A percentile compares a stretch with the other conserved stretches of the same genome.
phyloP scores from a whole-genome alignment of 1,140 invertebrate species.

The Macrostomum lignano region DNA sequence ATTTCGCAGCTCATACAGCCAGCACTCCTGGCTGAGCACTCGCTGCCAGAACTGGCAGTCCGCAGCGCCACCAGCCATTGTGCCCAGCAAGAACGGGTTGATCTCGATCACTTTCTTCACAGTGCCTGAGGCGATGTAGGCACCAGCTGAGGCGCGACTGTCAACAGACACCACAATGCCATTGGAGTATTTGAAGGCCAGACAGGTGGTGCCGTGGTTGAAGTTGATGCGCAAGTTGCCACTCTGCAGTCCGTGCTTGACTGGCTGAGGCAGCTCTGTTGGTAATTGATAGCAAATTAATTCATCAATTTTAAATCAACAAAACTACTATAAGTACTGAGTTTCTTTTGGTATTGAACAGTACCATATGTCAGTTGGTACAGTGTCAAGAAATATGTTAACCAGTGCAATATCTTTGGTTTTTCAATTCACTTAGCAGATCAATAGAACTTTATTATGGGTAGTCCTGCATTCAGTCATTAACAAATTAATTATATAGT shows the following conservation, averaged over 20 bases:
- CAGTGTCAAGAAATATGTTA: too few relatives aligned
- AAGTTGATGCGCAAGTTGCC: not conserved
- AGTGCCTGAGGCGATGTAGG: slow-evolving; percentile 64
- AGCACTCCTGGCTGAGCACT: slow-evolving; percentile 62
- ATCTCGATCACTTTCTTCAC: slow-evolving; percentile 97
- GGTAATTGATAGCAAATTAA: too few relatives aligned
- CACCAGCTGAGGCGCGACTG: slow-evolving; percentile 75
- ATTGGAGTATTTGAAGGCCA: slow-evolving; percentile 65
- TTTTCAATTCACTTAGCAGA: too few relatives aligned
- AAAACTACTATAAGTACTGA: too few relatives aligned
- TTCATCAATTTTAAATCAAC: too few relatives aligned
- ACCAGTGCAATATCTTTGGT: too few relatives aligned
- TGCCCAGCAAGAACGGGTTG: slow-evolving; percentile 65
- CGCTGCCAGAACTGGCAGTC: slow-evolving; percentile 96
- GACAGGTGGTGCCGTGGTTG: slow-evolving; percentile 72
- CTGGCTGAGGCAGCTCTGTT: too few relatives aligned
- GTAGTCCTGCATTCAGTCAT: too few relatives aligned
- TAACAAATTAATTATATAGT: too few relatives aligned
- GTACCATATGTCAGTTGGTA: too few relatives aligned
- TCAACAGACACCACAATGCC: slow-evolving; percentile 84
- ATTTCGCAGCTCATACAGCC: slow-evolving; percentile 77
- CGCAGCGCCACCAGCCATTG: slow-evolving; percentile 61
- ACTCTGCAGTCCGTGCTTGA: slow-evolving; percentile 1
- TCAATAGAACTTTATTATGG: too few relatives aligned
- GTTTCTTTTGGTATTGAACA: too few relatives aligned